Evolutionary conservation across 2,113 vertebrate species (phyloP).

Genomic region (Microcebus jonahi): DNA sequence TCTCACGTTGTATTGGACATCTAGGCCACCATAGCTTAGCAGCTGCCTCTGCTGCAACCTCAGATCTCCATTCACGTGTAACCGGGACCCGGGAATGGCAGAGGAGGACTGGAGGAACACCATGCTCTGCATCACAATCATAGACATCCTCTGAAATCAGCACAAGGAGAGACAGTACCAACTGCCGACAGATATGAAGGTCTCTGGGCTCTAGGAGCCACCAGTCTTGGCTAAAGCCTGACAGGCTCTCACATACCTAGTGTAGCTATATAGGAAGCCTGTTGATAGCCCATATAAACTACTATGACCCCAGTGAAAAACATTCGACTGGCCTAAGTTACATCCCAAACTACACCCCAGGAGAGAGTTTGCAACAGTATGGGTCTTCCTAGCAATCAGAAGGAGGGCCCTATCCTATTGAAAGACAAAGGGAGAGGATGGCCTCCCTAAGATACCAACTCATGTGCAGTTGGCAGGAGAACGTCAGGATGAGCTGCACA

Average conservation of each 20-base stretch:
- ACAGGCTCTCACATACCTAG: fast-evolving
- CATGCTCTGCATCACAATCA: constrained; percentile 96
- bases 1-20: constrained; percentile 94
- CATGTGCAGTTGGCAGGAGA: constrained; percentile 95
- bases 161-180: background rate
- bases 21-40: constrained; percentile 89
- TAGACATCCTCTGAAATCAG: constrained; percentile 92
- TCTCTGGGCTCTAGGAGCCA: background rate
- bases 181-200: background rate
- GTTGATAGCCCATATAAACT: background rate
- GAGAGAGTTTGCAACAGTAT: background rate
- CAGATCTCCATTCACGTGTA: constrained; percentile 93
- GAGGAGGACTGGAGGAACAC: constrained; percentile 92
- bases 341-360: background rate
- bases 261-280: background rate
- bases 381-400: background rate
- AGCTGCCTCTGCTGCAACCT: constrained; percentile 92
- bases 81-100: constrained; percentile 89
- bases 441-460: constrained; percentile 63
- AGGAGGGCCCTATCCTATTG: background rate
- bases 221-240: too few species aligned
- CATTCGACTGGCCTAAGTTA: background rate
- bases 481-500: constrained; percentile 94
- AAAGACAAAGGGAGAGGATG: background rate
- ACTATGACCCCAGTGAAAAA: background rate